Percentiles rank a stretch among this genome's conserved stretches.
Conservation (phyloP, 2,888 invertebrate species). For the Thelaira solivaga region DNA sequence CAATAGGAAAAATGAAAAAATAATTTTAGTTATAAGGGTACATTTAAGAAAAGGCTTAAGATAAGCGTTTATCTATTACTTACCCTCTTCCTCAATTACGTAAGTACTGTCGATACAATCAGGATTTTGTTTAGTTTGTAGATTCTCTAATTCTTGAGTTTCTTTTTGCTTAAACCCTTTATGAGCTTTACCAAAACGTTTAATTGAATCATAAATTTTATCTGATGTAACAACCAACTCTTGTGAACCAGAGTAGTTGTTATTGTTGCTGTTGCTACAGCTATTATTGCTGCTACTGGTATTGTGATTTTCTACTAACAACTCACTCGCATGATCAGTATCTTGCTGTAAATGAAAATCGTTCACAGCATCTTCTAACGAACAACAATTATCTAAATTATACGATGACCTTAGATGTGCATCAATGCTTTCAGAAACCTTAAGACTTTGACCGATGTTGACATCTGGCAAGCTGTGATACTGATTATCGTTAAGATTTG, state of each 20-base stretch:
- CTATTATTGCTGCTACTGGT: neutral
- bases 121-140: conserved; percentile 4
- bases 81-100: conserved; percentile 53
- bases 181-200: conserved; percentile 74
- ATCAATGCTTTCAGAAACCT: conserved; percentile 85
- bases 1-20: neutral
- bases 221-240: conserved; percentile 67
- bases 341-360: conserved; percentile 23
- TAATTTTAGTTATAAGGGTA: too few relatives aligned
- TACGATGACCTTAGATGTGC: conserved; percentile 80
- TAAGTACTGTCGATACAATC: neutral
- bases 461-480: conserved; percentile 85
- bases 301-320: conserved; percentile 19
- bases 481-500: conserved; percentile 81
- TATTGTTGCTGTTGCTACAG: neutral
- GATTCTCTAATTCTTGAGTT: conserved; percentile 63
- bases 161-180: conserved; percentile 73
- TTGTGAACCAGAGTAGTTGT: conserved; percentile 10
- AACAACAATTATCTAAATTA: conserved; percentile 69
- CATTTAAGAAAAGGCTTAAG: too few relatives aligned
- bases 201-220: conserved; percentile 74
- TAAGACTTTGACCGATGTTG: conserved; percentile 83
- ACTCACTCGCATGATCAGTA: neutral
- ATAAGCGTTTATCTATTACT: too few relatives aligned
- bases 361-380: conserved; percentile 59